These are phyloP conservation scores for Rhynchopsitta pachyrhyncha DNA, from an alignment of 2,113 vertebrate genomes.

Conservation along the genomic window DNA sequence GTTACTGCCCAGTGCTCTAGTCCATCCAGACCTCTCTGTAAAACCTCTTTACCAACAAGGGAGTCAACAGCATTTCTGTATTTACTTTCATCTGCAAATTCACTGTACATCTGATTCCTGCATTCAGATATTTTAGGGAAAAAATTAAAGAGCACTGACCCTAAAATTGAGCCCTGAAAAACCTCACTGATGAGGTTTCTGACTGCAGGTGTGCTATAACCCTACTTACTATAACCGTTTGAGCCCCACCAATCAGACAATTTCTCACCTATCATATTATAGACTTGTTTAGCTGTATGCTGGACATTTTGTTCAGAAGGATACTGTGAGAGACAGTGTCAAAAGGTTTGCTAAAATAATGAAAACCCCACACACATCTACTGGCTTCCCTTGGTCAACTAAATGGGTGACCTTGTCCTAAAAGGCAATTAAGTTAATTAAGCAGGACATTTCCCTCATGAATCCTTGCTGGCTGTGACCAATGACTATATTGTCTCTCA, in stretches of 20 bases:
- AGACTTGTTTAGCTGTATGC: neutral
- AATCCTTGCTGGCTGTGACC: neutral
- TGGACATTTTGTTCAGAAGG: neutral
- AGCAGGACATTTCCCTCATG: neutral
- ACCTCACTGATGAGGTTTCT: neutral
- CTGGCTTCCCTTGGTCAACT: neutral
- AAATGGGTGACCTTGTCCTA: neutral
- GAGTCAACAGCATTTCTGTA: neutral
- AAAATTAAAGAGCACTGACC: neutral
- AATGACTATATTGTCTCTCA: neutral
- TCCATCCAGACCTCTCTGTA: neutral
- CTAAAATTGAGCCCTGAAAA: neutral
- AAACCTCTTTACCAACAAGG: neutral
- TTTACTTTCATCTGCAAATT: neutral
- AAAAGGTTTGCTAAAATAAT: neutral
- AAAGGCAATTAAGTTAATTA: neutral
- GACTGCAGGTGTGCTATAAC: neutral
- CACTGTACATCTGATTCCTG: neutral
- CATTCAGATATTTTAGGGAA: neutral
- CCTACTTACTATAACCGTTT: neutral
- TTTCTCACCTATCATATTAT: neutral
- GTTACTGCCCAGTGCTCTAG: neutral
- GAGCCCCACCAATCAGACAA: rapidly evolving
- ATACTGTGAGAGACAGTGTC: neutral
- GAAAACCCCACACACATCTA: neutral